These are phyloP conservation scores for Hydraecia micacea DNA, from an alignment of 2,888 invertebrate species.

Conservation along the genomic window DNA sequence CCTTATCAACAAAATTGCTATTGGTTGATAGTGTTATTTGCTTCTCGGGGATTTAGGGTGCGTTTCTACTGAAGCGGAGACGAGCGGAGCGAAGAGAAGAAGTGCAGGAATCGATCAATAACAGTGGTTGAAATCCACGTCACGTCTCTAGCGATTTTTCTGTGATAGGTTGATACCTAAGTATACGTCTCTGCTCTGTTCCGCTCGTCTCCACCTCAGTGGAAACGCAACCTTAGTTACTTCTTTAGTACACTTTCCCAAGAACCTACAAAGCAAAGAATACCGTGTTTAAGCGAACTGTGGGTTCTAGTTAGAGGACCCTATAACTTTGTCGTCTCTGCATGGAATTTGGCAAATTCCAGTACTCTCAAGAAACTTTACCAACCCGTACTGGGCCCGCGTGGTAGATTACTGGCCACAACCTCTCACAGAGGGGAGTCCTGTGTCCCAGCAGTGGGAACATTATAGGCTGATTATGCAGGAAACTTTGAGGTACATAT, in stretches of 20 bases:
- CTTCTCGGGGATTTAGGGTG: not conserved
- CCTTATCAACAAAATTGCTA: not conserved
- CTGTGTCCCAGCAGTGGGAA: no score
- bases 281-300: not conserved
- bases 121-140: not conserved
- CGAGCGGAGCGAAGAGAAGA: not conserved
- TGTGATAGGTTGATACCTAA: no score
- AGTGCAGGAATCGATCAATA: not conserved
- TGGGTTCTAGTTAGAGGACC: not conserved
- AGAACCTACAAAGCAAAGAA: not conserved
- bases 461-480: not conserved
- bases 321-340: not conserved
- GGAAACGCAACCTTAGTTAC: not conserved
- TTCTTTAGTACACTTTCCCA: not conserved
- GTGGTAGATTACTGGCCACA: not conserved
- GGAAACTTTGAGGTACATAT: not conserved
- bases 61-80: not conserved
- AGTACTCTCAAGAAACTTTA: not conserved
- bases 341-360: not conserved
- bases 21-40: slow-evolving; percentile 7
- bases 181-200: no score
- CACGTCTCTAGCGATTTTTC: not conserved
- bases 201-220: no score
- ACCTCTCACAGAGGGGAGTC: no score
- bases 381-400: not conserved